Base-by-base conservation (phyloP, 2,113 vertebrate species). In the Aegotheles bennettii region DNA sequence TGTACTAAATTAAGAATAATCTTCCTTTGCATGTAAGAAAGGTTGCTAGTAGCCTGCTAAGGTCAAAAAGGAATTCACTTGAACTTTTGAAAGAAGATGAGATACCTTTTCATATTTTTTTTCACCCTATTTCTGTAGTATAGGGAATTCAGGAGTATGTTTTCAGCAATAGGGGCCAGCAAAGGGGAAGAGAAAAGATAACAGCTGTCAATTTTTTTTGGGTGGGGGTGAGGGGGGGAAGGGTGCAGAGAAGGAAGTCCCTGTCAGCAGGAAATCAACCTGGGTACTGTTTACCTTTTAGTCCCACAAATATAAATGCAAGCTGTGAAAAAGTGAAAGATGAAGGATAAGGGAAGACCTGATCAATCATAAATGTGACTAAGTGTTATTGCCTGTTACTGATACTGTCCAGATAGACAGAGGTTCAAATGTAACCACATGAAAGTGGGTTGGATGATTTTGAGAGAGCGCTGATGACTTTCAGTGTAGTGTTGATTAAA, bases 231-330 rank as follows among this genome's bases (percentile, higher is more conserved):
- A 13, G 21, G 47, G 23, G 31, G 59, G 38, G 16, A 10, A 9
- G 35, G 25, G 16, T 17, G 35, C 47, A 45, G 71, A 70, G 61
- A 61, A 89, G 65, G 85, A 94, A 93, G 51, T 70, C 68, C 31
- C 15, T 93, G 64, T 88, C 82, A 92, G 75, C 79, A 87, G 73
- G 75, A 94, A 89, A 92, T 94, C 67, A 43, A 3, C 86, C 38
- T 71, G 68, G 40, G 74, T 74, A 18, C 33, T 47, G 36, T 74
- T 91, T 90, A 43, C 80, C 42, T 82, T 89, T 83, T 47, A 70
- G 59, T 84, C 45, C 83, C 40, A 79, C 43, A 93, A 89, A 68
- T 82, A 36, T 16, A 70, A 57, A 43, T 40, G 45, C 56, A 75
- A 29, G n/a, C 65, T 68, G 16, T 6, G 33, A 64, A 90, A 64